phyloP scores from a whole-genome alignment of 2,113 vertebrate species.

The Rutilus rutilus region DNA sequence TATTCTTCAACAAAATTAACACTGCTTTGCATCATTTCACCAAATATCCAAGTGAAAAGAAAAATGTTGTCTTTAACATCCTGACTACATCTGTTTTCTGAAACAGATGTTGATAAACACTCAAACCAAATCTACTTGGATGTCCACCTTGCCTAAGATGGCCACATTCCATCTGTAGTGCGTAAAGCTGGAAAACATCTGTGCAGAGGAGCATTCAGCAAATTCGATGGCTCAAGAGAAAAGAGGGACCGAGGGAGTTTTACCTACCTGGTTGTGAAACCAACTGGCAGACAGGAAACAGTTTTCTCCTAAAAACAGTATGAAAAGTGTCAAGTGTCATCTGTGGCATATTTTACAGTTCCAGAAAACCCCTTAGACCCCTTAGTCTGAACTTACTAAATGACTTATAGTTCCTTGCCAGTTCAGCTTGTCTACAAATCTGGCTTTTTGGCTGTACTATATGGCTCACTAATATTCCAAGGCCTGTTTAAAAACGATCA shows the following conservation, averaged over 20 bases:
- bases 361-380: conserved; percentile 16
- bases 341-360: conserved; percentile 31
- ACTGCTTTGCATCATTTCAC: neutral
- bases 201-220: conserved; percentile 22
- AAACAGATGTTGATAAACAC: conserved; percentile 23
- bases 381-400: conserved; percentile 16
- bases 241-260: neutral
- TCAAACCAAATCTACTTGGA: conserved; percentile 23
- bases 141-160: conserved; percentile 34
- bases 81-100: neutral
- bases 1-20: no score
- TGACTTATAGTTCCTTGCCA: conserved; percentile 1
- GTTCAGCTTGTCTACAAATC: conserved; percentile 26
- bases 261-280: conserved; percentile 25
- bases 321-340: conserved; percentile 1
- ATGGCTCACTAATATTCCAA: conserved; percentile 10
- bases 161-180: conserved; percentile 47
- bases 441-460: neutral
- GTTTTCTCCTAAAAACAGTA: conserved; percentile 2
- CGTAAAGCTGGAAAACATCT: conserved; percentile 48
- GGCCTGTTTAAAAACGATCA: conserved; percentile 10
- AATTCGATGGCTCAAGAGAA: conserved; percentile 11
- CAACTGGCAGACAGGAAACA: conserved; percentile 3
- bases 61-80: conserved; percentile 3
- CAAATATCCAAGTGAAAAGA: neutral